Evolutionary conservation across 92 coral and sea anemone species (phyloP).

Genomic region (Epizoanthus illoricatus): DNA sequence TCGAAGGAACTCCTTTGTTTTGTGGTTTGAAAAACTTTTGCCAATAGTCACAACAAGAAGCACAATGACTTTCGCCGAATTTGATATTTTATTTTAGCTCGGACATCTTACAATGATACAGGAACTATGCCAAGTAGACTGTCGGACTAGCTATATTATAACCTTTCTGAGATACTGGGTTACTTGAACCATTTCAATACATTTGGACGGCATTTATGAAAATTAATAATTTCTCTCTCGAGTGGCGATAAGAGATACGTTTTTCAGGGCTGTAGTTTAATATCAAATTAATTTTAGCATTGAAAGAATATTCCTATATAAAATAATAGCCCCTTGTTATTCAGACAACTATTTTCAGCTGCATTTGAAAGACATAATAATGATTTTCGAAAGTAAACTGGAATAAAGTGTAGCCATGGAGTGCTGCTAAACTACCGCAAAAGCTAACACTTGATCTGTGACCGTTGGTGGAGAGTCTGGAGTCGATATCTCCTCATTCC

Average conservation of each 20-base stretch:
- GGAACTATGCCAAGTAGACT: not conserved
- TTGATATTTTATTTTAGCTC: conserved; percentile 3
- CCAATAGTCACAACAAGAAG: not conserved
- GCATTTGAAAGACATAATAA: not conserved
- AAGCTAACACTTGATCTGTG: conserved; percentile 26
- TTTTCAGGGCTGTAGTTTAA: too few relatives aligned
- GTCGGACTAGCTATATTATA: not conserved
- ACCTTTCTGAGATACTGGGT: too few relatives aligned
- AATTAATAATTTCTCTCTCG: too few relatives aligned
- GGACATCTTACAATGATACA: not conserved
- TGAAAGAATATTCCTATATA: not conserved
- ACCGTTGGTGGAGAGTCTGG: conserved; percentile 19
- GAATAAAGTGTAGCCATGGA: not conserved
- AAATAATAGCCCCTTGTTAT: not conserved
- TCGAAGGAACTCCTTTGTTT: not conserved
- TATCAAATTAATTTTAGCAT: not conserved
- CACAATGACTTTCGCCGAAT: not conserved
- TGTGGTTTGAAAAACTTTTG: not conserved
- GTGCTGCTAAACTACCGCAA: conserved; percentile 27
- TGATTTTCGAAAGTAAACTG: not conserved
- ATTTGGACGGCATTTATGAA: too few relatives aligned
- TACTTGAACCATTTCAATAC: too few relatives aligned
- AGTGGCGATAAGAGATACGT: too few relatives aligned
- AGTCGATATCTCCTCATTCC: conserved; percentile 49
- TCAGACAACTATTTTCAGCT: conserved; percentile 4